phyloP scores from a whole-genome alignment of 2,797 vertebrate genomes.

The Rhincodon typus region DNA sequence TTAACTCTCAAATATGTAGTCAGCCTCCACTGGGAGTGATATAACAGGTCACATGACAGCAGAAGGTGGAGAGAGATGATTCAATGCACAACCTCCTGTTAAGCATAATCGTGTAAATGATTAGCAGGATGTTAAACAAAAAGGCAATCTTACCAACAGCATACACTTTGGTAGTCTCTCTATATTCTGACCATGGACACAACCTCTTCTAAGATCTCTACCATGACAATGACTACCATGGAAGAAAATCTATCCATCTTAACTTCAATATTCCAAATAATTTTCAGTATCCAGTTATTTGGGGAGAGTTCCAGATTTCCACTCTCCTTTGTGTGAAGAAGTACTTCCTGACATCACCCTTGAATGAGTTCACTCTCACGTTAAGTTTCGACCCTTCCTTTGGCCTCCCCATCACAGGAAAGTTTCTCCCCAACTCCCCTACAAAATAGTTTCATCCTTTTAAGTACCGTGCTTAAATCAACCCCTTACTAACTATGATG shows the following conservation, averaged over 20 bases:
- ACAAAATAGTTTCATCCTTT: not conserved
- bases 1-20: no score
- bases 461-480: not conserved
- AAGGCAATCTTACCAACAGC: no score
- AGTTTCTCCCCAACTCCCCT: not conserved
- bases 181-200: no score
- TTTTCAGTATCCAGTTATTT: not conserved
- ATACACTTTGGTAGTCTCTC: no score
- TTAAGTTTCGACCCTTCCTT: not conserved
- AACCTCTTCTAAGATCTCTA: no score
- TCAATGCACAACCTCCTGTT: no score
- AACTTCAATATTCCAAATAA: not conserved
- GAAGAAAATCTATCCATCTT: not conserved
- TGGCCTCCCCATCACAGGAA: not conserved
- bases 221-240: no score
- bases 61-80: no score
- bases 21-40: no score
- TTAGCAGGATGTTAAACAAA: no score
- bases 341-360: not conserved
- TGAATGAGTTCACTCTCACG: not conserved
- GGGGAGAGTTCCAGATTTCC: not conserved
- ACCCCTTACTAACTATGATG: not conserved
- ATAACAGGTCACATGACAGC: no score
- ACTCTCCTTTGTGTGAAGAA: not conserved
- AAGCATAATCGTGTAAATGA: no score